A percentile compares a stretch with the other conserved stretches of the same genome.
These are phyloP conservation scores for Syrista parreyssii DNA, from an alignment of 2,888 invertebrate species.

Conservation along the genomic window DNA sequence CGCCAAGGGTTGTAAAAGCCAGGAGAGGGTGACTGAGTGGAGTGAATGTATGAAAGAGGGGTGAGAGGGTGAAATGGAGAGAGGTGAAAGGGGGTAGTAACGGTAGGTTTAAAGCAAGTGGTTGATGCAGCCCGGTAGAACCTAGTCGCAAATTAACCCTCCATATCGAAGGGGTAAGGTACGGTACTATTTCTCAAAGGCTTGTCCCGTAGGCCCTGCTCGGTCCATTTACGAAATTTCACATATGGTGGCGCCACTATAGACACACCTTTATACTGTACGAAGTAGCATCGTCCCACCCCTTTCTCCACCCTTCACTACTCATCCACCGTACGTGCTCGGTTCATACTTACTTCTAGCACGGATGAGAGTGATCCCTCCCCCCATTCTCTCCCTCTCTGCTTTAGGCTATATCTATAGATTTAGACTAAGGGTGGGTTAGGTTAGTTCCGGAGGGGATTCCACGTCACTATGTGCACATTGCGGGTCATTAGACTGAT, in stretches of 20 bases:
- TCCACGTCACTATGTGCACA: constrained; percentile 7
- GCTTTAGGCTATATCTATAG: background rate
- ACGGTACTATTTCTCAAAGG: background rate
- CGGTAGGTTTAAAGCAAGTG: background rate
- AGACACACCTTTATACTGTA: background rate
- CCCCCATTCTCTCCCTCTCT: no score
- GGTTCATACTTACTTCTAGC: no score
- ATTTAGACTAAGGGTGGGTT: background rate
- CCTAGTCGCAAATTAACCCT: background rate
- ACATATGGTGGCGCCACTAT: background rate
- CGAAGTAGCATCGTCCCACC: background rate
- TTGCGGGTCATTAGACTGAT: constrained; percentile 25
- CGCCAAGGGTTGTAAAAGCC: background rate
- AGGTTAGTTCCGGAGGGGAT: background rate
- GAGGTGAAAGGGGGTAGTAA: background rate
- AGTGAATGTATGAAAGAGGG: background rate
- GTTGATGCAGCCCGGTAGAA: background rate
- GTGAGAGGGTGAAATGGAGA: background rate
- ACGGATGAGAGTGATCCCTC: no score
- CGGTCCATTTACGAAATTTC: background rate
- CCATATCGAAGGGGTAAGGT: background rate
- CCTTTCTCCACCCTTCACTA: no score
- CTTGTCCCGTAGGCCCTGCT: background rate
- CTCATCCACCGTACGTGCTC: background rate
- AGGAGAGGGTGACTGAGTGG: background rate